phyloP scores from a whole-genome alignment of 92 coral and sea anemone species.

The Scolanthus callimorphus region DNA sequence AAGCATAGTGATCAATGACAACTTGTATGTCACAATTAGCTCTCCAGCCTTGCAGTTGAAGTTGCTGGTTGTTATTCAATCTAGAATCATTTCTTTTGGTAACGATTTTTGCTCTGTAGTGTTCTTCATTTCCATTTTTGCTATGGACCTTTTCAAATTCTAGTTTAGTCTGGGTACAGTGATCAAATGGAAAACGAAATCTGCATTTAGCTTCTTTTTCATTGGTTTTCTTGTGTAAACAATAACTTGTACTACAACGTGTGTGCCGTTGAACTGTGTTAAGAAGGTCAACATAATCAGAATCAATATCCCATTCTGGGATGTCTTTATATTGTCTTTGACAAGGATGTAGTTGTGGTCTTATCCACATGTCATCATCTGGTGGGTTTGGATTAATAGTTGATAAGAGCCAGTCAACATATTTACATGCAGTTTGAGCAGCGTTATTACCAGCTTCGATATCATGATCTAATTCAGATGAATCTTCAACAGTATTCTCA shows the following conservation, averaged over 20 bases:
- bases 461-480: conserved; percentile 35
- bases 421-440: conserved; percentile 38
- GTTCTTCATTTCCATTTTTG: conserved; percentile 9
- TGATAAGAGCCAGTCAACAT: conserved; percentile 61
- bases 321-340: conserved; percentile 43
- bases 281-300: conserved; percentile 47
- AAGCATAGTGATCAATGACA: conserved; percentile 51
- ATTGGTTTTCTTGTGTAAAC: conserved; percentile 42
- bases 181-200: conserved; percentile 53
- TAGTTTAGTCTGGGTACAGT: conserved; percentile 33
- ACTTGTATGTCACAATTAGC: conserved; percentile 57
- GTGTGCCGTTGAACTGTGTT: conserved; percentile 53
- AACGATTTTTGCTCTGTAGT: conserved; percentile 53
- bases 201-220: conserved; percentile 40
- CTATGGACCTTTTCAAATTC: conserved; percentile 42
- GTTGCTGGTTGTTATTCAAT: conserved; percentile 39
- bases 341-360: conserved; percentile 51
- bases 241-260: conserved; percentile 50
- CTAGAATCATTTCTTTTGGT: conserved; percentile 49
- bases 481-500: conserved; percentile 29
- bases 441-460: conserved; percentile 57
- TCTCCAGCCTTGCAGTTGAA: conserved; percentile 52
- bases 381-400: conserved; percentile 63
- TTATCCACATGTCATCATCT: conserved; percentile 36
- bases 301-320: conserved; percentile 10